Evolutionary conservation across 2,888 invertebrate species (phyloP).

Genomic region (Acronicta aceris): DNA sequence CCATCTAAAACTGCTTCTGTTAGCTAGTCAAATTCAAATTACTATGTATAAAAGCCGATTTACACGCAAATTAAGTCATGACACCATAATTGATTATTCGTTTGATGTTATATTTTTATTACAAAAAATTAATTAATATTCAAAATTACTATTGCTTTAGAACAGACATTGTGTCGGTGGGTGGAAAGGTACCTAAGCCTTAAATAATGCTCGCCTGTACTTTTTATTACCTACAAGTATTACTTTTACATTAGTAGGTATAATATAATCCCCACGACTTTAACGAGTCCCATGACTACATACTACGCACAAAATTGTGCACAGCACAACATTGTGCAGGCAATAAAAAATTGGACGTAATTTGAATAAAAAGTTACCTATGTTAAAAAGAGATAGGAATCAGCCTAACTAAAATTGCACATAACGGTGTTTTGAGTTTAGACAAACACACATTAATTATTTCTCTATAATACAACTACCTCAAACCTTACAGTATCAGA

Average conservation of each 20-base stretch:
- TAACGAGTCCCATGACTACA: slow-evolving; percentile 30
- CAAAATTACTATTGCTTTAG: slow-evolving; percentile 20
- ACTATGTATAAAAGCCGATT: slow-evolving; percentile 18
- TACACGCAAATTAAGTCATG: slow-evolving; percentile 21
- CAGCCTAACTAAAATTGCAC: too few species aligned
- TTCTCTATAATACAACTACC: too few species aligned
- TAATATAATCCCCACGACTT: slow-evolving; percentile 8
- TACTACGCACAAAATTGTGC: too few species aligned
- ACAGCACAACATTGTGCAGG: too few species aligned
- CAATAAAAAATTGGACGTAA: too few species aligned
- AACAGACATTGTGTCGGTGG: slow-evolving; percentile 4
- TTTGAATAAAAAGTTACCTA: too few species aligned
- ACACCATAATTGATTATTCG: slow-evolving; percentile 17
- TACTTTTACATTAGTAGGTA: too few species aligned
- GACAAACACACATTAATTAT: too few species aligned
- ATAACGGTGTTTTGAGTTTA: too few species aligned
- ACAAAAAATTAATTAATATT: slow-evolving; percentile 9
- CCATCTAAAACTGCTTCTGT: slow-evolving; percentile 16
- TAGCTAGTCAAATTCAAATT: slow-evolving; percentile 11
- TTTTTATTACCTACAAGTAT: slow-evolving; percentile 24
- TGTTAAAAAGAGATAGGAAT: too few species aligned
- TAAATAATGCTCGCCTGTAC: slow-evolving; percentile 23
- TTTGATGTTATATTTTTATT: slow-evolving; percentile 19
- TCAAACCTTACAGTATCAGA: not conserved
- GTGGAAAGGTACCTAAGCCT: too few species aligned